These are phyloP conservation scores for Xiphias gladius DNA, from an alignment of 2,113 vertebrate genomes.

Conservation along the genomic window DNA sequence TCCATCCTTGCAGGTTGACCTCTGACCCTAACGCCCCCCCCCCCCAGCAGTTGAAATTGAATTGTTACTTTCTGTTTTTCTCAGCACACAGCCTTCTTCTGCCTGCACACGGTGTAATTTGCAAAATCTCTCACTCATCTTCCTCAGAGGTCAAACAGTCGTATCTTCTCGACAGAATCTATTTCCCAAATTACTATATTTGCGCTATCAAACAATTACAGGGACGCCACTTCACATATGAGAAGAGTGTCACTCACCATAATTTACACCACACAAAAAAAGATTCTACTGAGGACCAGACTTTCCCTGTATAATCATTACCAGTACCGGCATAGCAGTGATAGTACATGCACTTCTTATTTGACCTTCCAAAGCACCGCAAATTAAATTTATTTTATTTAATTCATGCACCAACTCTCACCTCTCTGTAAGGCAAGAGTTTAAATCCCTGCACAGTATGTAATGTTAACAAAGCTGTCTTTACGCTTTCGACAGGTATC, in stretches of 20 bases:
- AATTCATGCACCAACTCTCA: background rate
- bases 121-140: constrained; percentile 34
- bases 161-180: constrained; percentile 5
- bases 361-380: background rate
- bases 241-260: background rate
- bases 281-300: too few relatives aligned
- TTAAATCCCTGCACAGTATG: background rate
- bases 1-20: constrained; percentile 53
- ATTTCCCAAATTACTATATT: constrained; percentile 25
- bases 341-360: background rate
- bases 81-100: constrained; percentile 19
- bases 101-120: constrained; percentile 39
- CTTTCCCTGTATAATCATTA: background rate
- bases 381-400: too few relatives aligned
- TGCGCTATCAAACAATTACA: constrained; percentile 4
- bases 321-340: background rate
- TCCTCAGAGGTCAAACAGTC: constrained; percentile 43
- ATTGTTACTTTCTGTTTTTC: constrained; percentile 52
- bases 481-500: background rate
- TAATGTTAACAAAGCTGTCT: background rate
- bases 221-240: background rate
- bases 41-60: constrained; percentile 35
- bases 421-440: background rate
- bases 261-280: background rate
- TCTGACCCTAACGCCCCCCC: constrained; percentile 17